Evolutionary conservation across 2,888 invertebrate species (phyloP), one percentile per base, ranked within the genome.

Genomic region (Eretmocerus hayati): DNA sequence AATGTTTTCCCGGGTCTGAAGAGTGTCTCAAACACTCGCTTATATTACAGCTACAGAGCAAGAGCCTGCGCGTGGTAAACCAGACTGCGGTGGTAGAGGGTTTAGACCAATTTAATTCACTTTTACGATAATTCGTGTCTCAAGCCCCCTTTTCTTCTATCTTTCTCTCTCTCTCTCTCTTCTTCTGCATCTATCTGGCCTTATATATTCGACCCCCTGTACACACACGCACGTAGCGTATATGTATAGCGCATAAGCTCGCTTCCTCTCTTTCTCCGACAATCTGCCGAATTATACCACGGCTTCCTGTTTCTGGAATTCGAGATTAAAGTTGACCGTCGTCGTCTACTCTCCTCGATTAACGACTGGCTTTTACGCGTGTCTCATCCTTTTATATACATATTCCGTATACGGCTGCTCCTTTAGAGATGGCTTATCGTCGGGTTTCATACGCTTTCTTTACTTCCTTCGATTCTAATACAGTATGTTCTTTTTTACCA

Each of bases 121-220:
- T 53, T 53, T 50, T 50, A 48, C 50, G 45, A 53, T 50, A 53
- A 53, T 50, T 53, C 47, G 39, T 45, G 44, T 50, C 47, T 47
- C 47, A 42, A 48, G 51, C 42, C 39, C 33, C 36, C n/a, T n/a
- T n/a, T n/a, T 36, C 39, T 5, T 26, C 46, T 44, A 22, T 22
- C 47, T 21, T 23, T 26, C 33, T 23, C 30, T 38, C 23, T 22
- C 33, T 31, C 13, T 41, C 41, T 45, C 13, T n/a, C n/a, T n/a
- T n/a, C n/a, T n/a, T n/a, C n/a, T n/a, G n/a, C n/a, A n/a, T n/a
- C n/a, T n/a, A n/a, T n/a, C n/a, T n/a, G n/a, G n/a, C n/a, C n/a
- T n/a, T n/a, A n/a, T n/a, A n/a, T n/a, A n/a, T n/a, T n/a, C n/a
- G n/a, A n/a, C n/a, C n/a, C n/a, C n/a, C n/a, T n/a, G n/a, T n/a